Evolutionary conservation across 2,888 invertebrate species (phyloP).

Genomic region (Hermaeophaga mercurialis): DNA sequence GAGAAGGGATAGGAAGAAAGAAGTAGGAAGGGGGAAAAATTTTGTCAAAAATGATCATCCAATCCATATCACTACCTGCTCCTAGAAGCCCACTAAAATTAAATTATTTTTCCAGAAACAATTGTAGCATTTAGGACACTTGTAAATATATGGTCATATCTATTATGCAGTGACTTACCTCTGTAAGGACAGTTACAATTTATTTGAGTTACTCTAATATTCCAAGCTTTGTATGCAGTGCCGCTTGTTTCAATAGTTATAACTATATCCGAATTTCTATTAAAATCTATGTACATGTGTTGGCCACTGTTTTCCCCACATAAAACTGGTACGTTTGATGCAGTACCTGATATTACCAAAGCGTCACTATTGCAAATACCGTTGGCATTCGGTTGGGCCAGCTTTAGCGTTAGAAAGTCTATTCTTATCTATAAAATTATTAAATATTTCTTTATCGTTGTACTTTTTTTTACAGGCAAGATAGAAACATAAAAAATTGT

Average conservation of each 20-base stretch:
- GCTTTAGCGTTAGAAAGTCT: slow-evolving; percentile 73
- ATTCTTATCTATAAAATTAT: slow-evolving; percentile 72
- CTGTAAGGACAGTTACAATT: slow-evolving; percentile 71
- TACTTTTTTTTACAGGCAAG: too few species aligned
- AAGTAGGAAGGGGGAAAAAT: too few species aligned
- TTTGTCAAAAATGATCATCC: too few species aligned
- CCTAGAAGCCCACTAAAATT: too few species aligned
- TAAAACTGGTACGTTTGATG: slow-evolving; percentile 72
- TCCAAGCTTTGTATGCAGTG: slow-evolving; percentile 68
- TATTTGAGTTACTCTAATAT: slow-evolving; percentile 73
- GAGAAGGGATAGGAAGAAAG: too few species aligned
- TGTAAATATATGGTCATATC: neutral
- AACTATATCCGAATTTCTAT: slow-evolving; percentile 69
- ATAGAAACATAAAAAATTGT: too few species aligned
- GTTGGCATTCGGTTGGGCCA: slow-evolving; percentile 74
- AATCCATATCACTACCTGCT: too few species aligned
- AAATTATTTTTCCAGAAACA: too few species aligned
- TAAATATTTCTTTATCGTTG: too few species aligned
- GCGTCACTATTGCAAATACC: slow-evolving; percentile 74
- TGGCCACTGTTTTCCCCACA: slow-evolving; percentile 84
- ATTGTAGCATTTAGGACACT: too few species aligned
- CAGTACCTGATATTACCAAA: slow-evolving; percentile 71
- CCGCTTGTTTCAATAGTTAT: slow-evolving; percentile 63
- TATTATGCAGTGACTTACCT: slow-evolving; percentile 56
- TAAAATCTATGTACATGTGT: slow-evolving; percentile 77